Conservation (phyloP, 2,888 invertebrate species). For the Tiliacea aurago region DNA sequence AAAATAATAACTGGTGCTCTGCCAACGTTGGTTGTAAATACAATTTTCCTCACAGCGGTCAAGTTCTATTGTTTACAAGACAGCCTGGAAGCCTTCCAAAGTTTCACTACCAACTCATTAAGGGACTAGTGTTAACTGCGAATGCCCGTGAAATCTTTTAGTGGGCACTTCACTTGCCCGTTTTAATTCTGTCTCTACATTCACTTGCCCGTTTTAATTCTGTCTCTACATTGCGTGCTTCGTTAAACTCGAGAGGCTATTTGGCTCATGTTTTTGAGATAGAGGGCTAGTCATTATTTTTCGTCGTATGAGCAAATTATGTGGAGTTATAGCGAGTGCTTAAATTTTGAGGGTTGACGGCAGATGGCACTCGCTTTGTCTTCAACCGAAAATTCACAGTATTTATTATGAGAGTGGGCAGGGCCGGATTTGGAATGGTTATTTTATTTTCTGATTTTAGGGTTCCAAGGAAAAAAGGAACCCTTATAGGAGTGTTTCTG, state of each 20-base stretch:
- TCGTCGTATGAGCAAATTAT: constrained; percentile 50
- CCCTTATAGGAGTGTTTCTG: no score
- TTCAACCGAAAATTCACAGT: constrained; percentile 9
- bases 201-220: constrained; percentile 82
- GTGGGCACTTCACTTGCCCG: constrained; percentile 80
- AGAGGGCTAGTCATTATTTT: constrained; percentile 69
- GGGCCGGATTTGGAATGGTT: neutral
- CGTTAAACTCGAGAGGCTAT: constrained; percentile 86
- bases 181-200: constrained; percentile 84
- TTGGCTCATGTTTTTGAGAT: constrained; percentile 80
- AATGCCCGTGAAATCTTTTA: constrained; percentile 87
- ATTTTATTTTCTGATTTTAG: neutral
- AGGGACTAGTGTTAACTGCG: constrained; percentile 83
- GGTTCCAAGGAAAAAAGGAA: no score
- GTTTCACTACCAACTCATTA: constrained; percentile 86
- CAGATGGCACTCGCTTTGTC: constrained; percentile 15
- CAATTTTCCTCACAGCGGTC: constrained; percentile 62
- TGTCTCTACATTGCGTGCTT: constrained; percentile 79
- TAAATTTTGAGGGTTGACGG: constrained; percentile 28
- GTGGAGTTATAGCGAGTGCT: constrained; percentile 34
- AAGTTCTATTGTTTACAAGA: constrained; percentile 79
- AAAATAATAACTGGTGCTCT: constrained; percentile 44
- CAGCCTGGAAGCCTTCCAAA: constrained; percentile 85
- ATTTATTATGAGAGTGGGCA: neutral
- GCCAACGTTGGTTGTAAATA: constrained; percentile 50